These are phyloP conservation scores for Polypedilum vanderplanki DNA, from an alignment of 1,140 invertebrate species.

Conservation along the genomic window DNA sequence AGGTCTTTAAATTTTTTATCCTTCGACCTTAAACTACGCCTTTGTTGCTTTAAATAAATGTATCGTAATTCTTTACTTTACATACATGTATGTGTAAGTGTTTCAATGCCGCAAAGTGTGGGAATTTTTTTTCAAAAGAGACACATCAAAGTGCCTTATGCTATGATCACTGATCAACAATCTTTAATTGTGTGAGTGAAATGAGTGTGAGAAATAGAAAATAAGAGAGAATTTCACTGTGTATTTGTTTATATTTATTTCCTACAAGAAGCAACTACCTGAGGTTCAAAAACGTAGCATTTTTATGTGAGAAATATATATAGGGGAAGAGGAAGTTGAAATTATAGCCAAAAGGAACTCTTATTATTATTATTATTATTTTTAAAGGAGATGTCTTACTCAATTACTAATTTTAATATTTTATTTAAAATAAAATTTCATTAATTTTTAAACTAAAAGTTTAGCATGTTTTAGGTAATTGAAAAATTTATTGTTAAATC, in stretches of 20 bases:
- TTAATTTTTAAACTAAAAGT: too few species aligned
- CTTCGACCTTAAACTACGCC: neutral
- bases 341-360: slow-evolving; percentile 22
- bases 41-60: neutral
- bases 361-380: neutral
- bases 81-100: neutral
- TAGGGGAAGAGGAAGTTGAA: neutral
- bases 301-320: too few species aligned
- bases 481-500: too few species aligned
- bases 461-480: too few species aligned
- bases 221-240: too few species aligned
- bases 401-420: too few species aligned
- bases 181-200: neutral
- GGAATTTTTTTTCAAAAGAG: slow-evolving; percentile 26
- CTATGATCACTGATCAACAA: neutral
- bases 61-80: neutral
- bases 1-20: neutral
- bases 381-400: too few species aligned
- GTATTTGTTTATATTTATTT: neutral
- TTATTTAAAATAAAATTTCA: too few species aligned
- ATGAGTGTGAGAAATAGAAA: neutral
- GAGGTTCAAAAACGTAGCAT: too few species aligned
- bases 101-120: slow-evolving; percentile 6
- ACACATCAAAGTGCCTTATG: neutral
- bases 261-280: neutral